phyloP scores from a whole-genome alignment of 2,113 vertebrate species.

The Ceratotherium simum region DNA sequence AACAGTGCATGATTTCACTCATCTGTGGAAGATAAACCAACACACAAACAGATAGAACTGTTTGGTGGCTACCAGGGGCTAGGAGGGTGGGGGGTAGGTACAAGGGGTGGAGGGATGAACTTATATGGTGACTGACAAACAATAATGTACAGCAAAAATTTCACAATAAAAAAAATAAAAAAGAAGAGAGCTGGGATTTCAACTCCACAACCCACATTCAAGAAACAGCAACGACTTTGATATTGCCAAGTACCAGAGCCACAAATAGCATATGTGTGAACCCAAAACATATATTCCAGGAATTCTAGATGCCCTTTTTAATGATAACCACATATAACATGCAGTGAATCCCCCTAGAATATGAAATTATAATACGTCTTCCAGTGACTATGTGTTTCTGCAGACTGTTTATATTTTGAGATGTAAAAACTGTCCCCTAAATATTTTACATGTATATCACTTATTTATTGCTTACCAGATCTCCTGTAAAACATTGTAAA shows the following conservation, averaged over 20 bases:
- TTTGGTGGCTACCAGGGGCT: too few relatives aligned
- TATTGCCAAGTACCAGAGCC: neutral
- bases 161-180: too few relatives aligned
- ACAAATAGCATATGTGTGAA: neutral
- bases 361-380: neutral
- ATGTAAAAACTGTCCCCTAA: neutral
- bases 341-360: neutral
- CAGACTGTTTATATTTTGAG: constrained; percentile 9
- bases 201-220: neutral
- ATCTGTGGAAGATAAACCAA: too few relatives aligned
- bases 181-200: neutral
- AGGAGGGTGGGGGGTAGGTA: too few relatives aligned
- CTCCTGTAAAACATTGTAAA: neutral
- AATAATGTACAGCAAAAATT: too few relatives aligned
- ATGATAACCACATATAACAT: neutral
- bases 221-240: neutral
- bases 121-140: too few relatives aligned
- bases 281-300: neutral
- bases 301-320: neutral
- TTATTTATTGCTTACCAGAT: neutral
- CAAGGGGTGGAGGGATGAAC: too few relatives aligned
- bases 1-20: too few relatives aligned
- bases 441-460: neutral
- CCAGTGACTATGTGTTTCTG: neutral
- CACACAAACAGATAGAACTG: too few relatives aligned